Evolutionary conservation across 2,888 invertebrate species (phyloP), one percentile per base, ranked within the genome.

Genomic region (Schrankia costaestrigalis): DNA sequence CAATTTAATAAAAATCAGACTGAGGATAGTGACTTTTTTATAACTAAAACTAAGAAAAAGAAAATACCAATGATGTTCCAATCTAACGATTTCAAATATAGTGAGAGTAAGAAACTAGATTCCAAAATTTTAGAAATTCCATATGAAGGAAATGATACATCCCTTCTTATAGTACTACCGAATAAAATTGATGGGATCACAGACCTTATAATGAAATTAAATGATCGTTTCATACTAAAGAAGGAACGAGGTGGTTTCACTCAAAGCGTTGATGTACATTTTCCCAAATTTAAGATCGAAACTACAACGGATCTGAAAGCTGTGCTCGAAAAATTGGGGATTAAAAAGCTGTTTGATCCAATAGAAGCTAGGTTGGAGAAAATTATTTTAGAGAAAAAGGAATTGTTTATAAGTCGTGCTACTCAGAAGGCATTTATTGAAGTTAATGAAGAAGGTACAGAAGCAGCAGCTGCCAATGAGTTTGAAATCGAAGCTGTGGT

Each of bases 401-500:
- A 71, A 1, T 70, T 96, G 10, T 76, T 56, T 31, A 89, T 96
- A 6, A 90, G 90, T 52, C 89, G 91, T 48, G 93, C 93, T 8
- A 65, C 93, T 3, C n/a, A n/a, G n/a, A n/a, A n/a, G n/a, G n/a
- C n/a, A n/a, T n/a, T n/a, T n/a, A n/a, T n/a, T n/a, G n/a, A 94
- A 66, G 93, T 96, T 0, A 93, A 94, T 65, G 97, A 97, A 71
- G 93, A 95, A 65, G 96, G 97, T 0, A 92, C 94, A 5, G 95
- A 95, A 72, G 94, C 95, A 1, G 92, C 95, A 30, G 94, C 95
- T 21, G 94, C 93, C 11, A 95, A 94, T 11, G n/a, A n/a, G n/a
- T n/a, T n/a, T n/a, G n/a, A n/a, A n/a, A n/a, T n/a, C n/a, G n/a
- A n/a, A n/a, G n/a, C n/a, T n/a, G n/a, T n/a, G n/a, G n/a, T n/a